Conservation (phyloP, 2,888 invertebrate genomes). For the Drosophila mimica region DNA sequence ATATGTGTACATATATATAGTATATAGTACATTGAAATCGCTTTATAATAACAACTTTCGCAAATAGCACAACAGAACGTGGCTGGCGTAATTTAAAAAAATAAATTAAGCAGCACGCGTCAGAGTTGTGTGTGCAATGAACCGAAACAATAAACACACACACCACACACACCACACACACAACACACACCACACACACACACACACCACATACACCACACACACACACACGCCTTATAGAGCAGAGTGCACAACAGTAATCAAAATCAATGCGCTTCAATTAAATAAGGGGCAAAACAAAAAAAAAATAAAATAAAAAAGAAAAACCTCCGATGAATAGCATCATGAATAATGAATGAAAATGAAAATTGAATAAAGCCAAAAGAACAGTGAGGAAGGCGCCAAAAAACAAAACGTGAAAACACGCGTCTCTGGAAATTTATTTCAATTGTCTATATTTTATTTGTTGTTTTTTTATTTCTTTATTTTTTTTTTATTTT, state of each 20-base stretch:
- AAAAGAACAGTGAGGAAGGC: constrained; percentile 37
- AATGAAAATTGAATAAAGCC: constrained; percentile 10
- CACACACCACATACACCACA: constrained; percentile 29
- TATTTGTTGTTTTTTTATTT: neutral
- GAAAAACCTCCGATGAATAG: neutral
- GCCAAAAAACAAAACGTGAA: constrained; percentile 51
- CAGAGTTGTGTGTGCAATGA: constrained; percentile 44
- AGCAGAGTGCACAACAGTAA: constrained; percentile 50
- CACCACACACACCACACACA: neutral
- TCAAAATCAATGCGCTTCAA: constrained; percentile 76
- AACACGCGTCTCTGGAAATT: constrained; percentile 31
- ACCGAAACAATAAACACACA: constrained; percentile 36
- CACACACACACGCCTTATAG: constrained; percentile 24
- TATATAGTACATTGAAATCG: neutral
- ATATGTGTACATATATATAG: neutral
- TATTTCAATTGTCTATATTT: constrained; percentile 24
- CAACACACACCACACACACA: constrained; percentile 19
- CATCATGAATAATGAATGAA: constrained; percentile 38
- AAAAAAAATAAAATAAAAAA: constrained; percentile 49
- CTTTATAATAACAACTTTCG: neutral
- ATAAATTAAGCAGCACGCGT: constrained; percentile 56
- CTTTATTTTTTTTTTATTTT: neutral
- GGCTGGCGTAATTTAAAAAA: constrained; percentile 43
- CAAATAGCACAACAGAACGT: constrained; percentile 13
- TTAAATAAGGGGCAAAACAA: constrained; percentile 50